A percentile compares a stretch with the other conserved stretches of the same genome.
phyloP scores from a whole-genome alignment of 1,140 invertebrate species.

The Drosophila erecta region DNA sequence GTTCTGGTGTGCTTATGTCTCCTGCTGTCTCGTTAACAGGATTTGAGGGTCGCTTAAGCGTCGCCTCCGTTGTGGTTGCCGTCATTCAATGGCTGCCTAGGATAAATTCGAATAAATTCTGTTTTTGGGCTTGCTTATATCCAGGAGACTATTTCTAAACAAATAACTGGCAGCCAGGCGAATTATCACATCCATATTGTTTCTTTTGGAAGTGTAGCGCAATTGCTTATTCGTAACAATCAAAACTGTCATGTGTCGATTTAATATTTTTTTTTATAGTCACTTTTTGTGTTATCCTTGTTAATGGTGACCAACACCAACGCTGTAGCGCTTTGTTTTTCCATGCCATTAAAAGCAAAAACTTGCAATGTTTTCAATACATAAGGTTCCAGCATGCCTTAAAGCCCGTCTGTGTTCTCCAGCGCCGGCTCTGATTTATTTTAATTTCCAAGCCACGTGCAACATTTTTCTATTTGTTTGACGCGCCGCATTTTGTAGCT shows the following conservation, averaged over 20 bases:
- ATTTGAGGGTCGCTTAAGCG: constrained; percentile 38
- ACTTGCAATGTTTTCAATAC: not conserved
- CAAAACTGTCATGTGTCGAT: too few species aligned
- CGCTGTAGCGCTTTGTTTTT: too few species aligned
- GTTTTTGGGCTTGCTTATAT: too few species aligned
- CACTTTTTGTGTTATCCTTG: too few species aligned
- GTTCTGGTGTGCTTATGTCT: constrained; percentile 66
- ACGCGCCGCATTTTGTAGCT: constrained; percentile 41
- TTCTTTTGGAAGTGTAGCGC: too few species aligned
- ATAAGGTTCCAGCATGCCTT: constrained; percentile 1
- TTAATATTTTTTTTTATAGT: too few species aligned
- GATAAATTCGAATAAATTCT: constrained; percentile 2
- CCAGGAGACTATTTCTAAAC: too few species aligned
- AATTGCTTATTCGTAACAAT: too few species aligned
- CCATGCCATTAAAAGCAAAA: too few species aligned
- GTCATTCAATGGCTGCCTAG: constrained; percentile 3
- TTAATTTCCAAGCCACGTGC: constrained; percentile 57
- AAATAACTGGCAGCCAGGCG: too few species aligned
- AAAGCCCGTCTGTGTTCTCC: not conserved
- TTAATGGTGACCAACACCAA: too few species aligned
- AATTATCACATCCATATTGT: too few species aligned
- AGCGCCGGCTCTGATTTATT: constrained; percentile 23
- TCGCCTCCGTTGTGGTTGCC: constrained; percentile 21
- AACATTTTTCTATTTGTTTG: constrained; percentile 65
- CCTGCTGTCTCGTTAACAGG: constrained; percentile 52